A percentile compares a stretch with the other conserved stretches of the same genome.
Evolutionary conservation across 2,888 invertebrate genomes (phyloP).

Genomic region (Dexiosoma caninum): DNA sequence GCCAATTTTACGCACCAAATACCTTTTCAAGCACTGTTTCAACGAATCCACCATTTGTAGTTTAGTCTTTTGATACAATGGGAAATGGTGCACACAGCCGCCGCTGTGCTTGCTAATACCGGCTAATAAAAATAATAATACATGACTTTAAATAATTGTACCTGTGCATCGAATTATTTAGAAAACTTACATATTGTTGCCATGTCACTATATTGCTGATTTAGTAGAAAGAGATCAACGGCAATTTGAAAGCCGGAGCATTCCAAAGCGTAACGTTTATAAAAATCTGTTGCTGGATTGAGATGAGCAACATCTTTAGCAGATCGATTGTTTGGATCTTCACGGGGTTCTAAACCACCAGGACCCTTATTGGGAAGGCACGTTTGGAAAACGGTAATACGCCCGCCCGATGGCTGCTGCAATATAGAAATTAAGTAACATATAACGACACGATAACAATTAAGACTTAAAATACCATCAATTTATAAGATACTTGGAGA

Average conservation of each 20-base stretch:
- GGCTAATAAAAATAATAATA: constrained; percentile 79
- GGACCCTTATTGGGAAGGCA: constrained; percentile 92
- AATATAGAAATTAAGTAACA: neutral
- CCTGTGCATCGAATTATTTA: neutral
- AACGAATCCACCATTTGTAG: constrained; percentile 86
- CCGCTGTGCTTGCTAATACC: constrained; percentile 97
- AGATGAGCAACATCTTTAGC: constrained; percentile 90
- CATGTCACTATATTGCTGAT: constrained; percentile 94
- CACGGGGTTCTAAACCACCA: constrained; percentile 89
- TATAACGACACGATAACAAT: neutral
- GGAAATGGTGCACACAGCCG: constrained; percentile 94
- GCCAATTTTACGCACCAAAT: constrained; percentile 97
- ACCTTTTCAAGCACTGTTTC: constrained; percentile 87
- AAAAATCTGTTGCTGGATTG: constrained; percentile 98
- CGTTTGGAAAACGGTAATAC: constrained; percentile 96
- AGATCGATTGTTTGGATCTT: constrained; percentile 91
- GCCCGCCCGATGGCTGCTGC: constrained; percentile 92
- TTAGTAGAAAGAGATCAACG: constrained; percentile 95
- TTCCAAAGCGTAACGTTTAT: constrained; percentile 96
- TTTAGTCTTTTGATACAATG: constrained; percentile 87
- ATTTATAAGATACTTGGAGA: constrained; percentile 92
- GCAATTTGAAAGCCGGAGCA: constrained; percentile 98
- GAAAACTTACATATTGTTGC: constrained; percentile 89
- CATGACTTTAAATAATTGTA: neutral
- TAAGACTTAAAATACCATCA: constrained; percentile 83